These are phyloP conservation scores for Otus scops DNA, from an alignment of 2,797 vertebrate species.

Conservation along the genomic window DNA sequence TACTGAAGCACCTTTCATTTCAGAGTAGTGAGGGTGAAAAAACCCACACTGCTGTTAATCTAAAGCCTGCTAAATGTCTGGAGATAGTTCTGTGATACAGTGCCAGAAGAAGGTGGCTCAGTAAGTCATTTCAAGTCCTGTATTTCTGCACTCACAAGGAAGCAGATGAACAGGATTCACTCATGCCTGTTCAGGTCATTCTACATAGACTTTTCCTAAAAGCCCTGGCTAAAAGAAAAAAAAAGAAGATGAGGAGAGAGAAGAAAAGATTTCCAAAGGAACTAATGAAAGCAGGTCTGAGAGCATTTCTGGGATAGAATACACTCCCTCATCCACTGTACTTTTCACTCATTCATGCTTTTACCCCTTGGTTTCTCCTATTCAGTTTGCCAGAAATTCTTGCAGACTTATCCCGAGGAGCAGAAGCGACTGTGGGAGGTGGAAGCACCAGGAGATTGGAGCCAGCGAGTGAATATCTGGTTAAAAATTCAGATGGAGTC, in stretches of 20 bases:
- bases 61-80: neutral
- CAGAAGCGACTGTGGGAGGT: constrained; percentile 87
- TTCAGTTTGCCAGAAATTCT: constrained; percentile 86
- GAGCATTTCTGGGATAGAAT: neutral
- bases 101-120: neutral
- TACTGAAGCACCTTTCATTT: neutral
- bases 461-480: constrained; percentile 88
- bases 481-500: constrained; percentile 80
- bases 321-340: neutral
- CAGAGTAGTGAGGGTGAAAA: neutral
- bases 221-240: neutral
- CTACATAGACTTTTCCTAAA: neutral
- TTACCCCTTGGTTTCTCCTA: neutral
- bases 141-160: neutral
- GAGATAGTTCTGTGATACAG: neutral
- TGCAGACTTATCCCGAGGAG: constrained; percentile 75
- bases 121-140: neutral
- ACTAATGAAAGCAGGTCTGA: neutral
- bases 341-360: neutral
- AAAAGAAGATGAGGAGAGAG: neutral
- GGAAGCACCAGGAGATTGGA: constrained; percentile 86
- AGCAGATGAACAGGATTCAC: neutral
- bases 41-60: neutral
- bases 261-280: neutral
- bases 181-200: neutral